Base-by-base conservation (phyloP, 2,113 vertebrate species). In the Pungitius pungitius region DNA sequence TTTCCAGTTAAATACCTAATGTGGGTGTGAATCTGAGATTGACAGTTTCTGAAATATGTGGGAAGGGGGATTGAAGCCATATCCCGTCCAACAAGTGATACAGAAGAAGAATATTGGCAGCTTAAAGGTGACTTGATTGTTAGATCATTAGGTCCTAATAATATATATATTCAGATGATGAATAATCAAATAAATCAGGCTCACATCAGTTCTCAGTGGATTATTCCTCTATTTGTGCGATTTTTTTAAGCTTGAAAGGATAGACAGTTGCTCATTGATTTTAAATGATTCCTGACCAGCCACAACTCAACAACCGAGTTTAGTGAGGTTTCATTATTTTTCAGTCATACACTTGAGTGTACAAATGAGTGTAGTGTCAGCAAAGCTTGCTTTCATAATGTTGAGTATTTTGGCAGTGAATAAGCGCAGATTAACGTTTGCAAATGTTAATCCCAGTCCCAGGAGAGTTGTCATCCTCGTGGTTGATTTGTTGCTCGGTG, bases 401-500 rank as follows among this genome's bases (percentile, higher is more conserved):
- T 67, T 69, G 20, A 51, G n/a, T 35, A 45, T 71, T 58, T 73
- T 72, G 56, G 13, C 15, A 47, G 67, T 39, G 26, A 80, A 59
- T 67, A 68, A 37, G 35, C 43, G 26, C 27, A 35, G 67, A 72
- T 62, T 40, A 30, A 58, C 67, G 75, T 78, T 81, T 84, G 57
- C 40, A 86, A 60, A 82, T 74, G 56, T 55, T 18, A 68, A 40
- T 63, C 63, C 58, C 22, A 58, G 47, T 81, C 74, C 54, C 69
- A 39, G 58, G 49, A 77, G 66, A 77, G 74, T 43, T 80, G 72
- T 73, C 69, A 82, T 89, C 85, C 77, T 72, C 89, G 66, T 75
- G 75, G 78, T 81, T 85, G 78, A 85, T n/a, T 83, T 82, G 83
- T 77, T 33, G 1, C 40, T 26, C 70, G 26, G 59, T 80, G 39